These are phyloP conservation scores for Mesembrinibis cayennensis DNA, from an alignment of 2,113 vertebrate genomes.

Conservation along the genomic window DNA sequence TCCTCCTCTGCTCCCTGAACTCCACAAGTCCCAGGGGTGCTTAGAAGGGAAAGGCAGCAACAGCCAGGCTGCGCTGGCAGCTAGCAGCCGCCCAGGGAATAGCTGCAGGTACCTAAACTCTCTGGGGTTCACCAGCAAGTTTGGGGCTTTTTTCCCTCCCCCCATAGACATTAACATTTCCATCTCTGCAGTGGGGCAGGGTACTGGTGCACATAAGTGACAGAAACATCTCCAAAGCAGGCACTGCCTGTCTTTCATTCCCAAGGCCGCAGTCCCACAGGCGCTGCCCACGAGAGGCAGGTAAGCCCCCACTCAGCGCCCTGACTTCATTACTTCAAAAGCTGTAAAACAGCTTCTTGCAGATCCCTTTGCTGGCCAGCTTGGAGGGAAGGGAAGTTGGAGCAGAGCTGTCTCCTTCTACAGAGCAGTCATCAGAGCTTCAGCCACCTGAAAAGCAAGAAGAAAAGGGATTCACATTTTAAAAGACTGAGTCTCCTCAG, in stretches of 20 bases:
- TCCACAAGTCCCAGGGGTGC: background rate
- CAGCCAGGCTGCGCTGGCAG: background rate
- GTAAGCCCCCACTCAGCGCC: accelerated
- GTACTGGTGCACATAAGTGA: accelerated
- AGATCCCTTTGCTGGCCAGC: background rate
- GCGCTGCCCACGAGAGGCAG: background rate
- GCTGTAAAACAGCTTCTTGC: background rate
- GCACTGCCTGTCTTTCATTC: background rate
- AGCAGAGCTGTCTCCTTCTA: background rate
- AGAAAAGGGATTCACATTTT: background rate
- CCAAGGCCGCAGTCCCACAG: background rate
- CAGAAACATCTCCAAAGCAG: background rate
- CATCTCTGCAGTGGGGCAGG: background rate
- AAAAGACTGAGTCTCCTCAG: background rate
- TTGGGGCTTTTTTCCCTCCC: background rate
- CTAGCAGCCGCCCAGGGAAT: background rate
- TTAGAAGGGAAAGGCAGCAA: background rate
- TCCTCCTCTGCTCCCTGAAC: background rate
- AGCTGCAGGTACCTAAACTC: background rate
- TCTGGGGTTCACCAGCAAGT: background rate
- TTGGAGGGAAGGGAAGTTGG: background rate
- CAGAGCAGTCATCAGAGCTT: background rate
- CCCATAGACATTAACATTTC: background rate
- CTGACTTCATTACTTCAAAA: background rate
- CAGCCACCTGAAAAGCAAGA: background rate